Conservation (phyloP, 2,113 vertebrate species). For the Corythaixoides concolor region DNA sequence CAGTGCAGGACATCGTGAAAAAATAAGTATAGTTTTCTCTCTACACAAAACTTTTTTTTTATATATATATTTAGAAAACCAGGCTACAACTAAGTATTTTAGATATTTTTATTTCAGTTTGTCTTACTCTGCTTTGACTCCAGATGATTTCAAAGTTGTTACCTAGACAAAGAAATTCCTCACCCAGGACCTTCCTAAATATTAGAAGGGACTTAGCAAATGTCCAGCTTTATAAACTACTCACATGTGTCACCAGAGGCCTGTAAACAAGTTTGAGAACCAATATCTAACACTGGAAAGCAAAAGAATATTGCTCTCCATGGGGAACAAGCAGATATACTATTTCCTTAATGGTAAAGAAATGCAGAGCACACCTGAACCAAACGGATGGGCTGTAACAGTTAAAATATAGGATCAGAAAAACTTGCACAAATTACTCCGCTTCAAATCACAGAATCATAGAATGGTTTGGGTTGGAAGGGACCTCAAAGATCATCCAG, state of each 20-base stretch:
- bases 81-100: not conserved
- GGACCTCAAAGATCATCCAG: no score
- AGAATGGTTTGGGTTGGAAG: no score
- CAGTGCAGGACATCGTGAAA: not conserved
- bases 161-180: not conserved
- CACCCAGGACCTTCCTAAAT: not conserved
- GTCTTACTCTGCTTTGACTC: not conserved
- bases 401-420: not conserved
- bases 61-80: not conserved
- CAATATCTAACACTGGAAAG: not conserved
- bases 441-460: no score
- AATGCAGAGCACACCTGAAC: not conserved
- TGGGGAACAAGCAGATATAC: not conserved
- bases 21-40: not conserved
- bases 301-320: not conserved
- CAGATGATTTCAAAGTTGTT: not conserved
- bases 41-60: no score
- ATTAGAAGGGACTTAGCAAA: not conserved
- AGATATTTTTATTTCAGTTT: not conserved
- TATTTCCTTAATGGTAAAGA: not conserved
- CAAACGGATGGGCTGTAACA: not conserved
- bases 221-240: not conserved
- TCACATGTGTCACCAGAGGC: not conserved
- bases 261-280: not conserved
- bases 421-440: not conserved